These are phyloP conservation scores for Alces alces DNA, from an alignment of 2,113 vertebrate genomes.

Conservation along the genomic window DNA sequence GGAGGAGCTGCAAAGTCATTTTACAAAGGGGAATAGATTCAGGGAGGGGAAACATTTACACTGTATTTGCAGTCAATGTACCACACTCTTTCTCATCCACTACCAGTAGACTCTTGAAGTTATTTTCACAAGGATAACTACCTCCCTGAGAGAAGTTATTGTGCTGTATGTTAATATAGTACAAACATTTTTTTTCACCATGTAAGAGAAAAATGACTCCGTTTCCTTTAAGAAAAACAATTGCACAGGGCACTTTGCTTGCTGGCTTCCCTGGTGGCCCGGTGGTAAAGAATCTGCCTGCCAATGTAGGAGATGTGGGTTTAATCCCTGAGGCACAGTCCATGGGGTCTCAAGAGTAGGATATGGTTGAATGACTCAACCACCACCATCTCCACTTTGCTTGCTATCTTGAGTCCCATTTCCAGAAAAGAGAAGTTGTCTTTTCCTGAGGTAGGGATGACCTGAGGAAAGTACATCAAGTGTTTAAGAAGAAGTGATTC, in stretches of 20 bases:
- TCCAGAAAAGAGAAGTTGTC: not conserved
- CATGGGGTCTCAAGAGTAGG: not conserved
- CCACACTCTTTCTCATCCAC: not conserved
- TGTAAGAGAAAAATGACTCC: constrained; percentile 6
- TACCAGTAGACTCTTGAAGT: not conserved
- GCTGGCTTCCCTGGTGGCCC: not conserved
- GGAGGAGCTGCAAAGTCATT: not conserved
- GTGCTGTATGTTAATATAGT: not conserved
- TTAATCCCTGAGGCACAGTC: not conserved
- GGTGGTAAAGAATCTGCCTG: not conserved
- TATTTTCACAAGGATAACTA: not conserved
- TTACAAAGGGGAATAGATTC: not conserved
- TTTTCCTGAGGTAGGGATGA: not conserved
- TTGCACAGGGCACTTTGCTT: not conserved
- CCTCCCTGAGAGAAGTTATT: not conserved
- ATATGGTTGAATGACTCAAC: not conserved
- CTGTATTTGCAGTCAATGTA: not conserved
- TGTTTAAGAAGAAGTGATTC: not conserved
- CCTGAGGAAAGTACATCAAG: not conserved
- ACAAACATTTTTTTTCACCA: not conserved
- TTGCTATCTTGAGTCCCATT: not conserved
- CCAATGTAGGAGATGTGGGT: not conserved
- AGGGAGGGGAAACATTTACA: not conserved
- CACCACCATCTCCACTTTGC: not conserved
- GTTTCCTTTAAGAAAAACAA: constrained; percentile 26